phyloP scores from a whole-genome alignment of 2,888 invertebrate genomes.

The Coecobrya sp. region DNA sequence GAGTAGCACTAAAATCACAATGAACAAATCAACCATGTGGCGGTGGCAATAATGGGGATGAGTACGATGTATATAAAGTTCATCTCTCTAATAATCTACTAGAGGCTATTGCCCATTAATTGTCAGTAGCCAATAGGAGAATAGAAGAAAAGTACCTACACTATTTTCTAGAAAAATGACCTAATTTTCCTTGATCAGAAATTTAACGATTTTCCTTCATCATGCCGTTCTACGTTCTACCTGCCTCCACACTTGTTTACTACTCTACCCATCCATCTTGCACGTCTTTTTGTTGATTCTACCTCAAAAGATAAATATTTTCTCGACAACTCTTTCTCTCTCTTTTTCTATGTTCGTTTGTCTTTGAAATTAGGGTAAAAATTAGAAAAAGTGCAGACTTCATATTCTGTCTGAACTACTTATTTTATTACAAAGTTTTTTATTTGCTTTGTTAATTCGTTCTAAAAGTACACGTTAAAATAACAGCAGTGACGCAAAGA shows the following conservation, averaged over 20 bases:
- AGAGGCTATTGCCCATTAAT: slow-evolving; percentile 28
- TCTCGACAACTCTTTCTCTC: not conserved
- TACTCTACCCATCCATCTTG: not conserved
- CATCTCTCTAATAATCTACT: slow-evolving; percentile 12
- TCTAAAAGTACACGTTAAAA: not conserved
- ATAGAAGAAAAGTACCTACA: too few relatives aligned
- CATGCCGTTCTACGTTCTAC: not conserved
- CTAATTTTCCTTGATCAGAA: slow-evolving; percentile 20
- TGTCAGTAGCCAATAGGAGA: not conserved
- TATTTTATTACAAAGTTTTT: slow-evolving; percentile 1
- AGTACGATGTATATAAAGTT: not conserved
- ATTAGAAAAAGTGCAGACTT: not conserved
- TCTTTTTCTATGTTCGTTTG: not conserved
- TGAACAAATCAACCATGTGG: not conserved
- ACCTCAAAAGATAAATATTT: slow-evolving; percentile 5
- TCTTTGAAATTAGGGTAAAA: not conserved
- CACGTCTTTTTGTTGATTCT: not conserved
- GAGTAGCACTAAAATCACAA: not conserved
- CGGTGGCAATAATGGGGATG: not conserved
- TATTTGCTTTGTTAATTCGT: slow-evolving; percentile 6
- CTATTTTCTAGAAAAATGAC: not conserved
- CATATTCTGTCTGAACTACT: not conserved
- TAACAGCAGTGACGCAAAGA: not conserved
- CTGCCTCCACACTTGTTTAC: not conserved
- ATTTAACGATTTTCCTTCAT: not conserved